Evolutionary conservation across 1,140 invertebrate genomes (phyloP).

Genomic region (Tribolium madens): DNA sequence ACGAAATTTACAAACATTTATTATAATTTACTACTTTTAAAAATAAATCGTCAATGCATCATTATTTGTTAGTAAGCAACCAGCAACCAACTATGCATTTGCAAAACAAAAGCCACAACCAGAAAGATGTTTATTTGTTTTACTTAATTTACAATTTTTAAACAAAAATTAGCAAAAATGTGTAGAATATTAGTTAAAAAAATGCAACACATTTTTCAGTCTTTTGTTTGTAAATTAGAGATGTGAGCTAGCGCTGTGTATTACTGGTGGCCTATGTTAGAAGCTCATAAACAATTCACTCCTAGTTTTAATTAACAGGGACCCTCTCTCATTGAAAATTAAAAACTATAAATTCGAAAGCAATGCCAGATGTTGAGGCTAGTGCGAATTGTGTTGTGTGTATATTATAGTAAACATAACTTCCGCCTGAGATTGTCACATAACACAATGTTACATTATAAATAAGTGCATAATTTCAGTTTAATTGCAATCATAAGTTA

Average conservation of each 20-base stretch:
- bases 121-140: too few species aligned
- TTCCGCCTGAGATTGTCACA: constrained; percentile 30
- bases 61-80: too few species aligned
- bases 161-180: too few species aligned
- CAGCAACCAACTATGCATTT: too few species aligned
- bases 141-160: too few species aligned
- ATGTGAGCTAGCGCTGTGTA: not conserved
- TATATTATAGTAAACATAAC: not conserved
- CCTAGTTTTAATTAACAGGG: constrained; percentile 7
- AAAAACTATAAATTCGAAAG: constrained; percentile 34
- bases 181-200: too few species aligned
- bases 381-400: not conserved
- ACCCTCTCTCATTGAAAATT: constrained; percentile 18
- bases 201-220: too few species aligned
- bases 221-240: too few species aligned
- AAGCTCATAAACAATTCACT: not conserved
- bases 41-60: too few species aligned
- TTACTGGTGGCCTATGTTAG: constrained; percentile 13
- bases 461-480: constrained; percentile 36
- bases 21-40: too few species aligned
- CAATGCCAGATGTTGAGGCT: constrained; percentile 7
- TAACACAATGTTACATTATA: constrained; percentile 35
- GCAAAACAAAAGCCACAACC: too few species aligned
- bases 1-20: too few species aligned
- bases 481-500: constrained; percentile 37